Percentiles rank a stretch among this genome's conserved stretches.
Conservation (phyloP, 2,888 invertebrate genomes). For the Dryococelus australis region DNA sequence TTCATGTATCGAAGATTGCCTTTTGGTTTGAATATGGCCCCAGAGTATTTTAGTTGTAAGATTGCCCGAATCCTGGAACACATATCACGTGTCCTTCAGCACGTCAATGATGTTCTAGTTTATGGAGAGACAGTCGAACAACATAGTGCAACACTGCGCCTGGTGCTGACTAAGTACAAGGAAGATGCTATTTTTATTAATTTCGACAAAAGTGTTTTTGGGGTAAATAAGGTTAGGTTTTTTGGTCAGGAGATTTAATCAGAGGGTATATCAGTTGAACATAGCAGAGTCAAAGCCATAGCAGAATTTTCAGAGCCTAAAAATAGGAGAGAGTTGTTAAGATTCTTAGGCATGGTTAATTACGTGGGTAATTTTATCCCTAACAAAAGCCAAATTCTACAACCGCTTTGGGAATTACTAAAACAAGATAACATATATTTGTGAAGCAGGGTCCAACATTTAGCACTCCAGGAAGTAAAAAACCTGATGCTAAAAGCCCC, state of each 20-base stretch:
- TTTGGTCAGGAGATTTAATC: background rate
- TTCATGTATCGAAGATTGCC: background rate
- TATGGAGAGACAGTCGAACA: background rate
- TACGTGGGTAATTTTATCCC: too few species aligned
- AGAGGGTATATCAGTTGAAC: background rate
- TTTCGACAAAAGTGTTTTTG: background rate
- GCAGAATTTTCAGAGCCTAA: background rate
- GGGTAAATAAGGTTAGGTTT: background rate
- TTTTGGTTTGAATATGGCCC: background rate
- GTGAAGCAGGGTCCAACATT: too few species aligned
- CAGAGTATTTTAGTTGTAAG: too few species aligned
- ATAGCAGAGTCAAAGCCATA: background rate
- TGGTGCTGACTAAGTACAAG: slow-evolving; percentile 7
- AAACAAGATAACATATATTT: too few species aligned
- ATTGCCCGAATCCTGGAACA: background rate
- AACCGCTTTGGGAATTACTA: too few species aligned
- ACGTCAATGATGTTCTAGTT: background rate
- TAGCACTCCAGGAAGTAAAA: too few species aligned
- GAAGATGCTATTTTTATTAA: background rate
- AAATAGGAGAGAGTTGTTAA: too few species aligned
- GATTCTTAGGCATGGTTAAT: too few species aligned
- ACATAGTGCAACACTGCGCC: background rate
- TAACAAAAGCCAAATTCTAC: too few species aligned
- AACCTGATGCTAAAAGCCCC: too few species aligned
- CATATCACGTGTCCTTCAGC: background rate